Percentiles rank a stretch among this genome's conserved stretches.
Evolutionary conservation across 2,797 vertebrate species (phyloP).

Genomic region (Onychomys leucogaster): DNA sequence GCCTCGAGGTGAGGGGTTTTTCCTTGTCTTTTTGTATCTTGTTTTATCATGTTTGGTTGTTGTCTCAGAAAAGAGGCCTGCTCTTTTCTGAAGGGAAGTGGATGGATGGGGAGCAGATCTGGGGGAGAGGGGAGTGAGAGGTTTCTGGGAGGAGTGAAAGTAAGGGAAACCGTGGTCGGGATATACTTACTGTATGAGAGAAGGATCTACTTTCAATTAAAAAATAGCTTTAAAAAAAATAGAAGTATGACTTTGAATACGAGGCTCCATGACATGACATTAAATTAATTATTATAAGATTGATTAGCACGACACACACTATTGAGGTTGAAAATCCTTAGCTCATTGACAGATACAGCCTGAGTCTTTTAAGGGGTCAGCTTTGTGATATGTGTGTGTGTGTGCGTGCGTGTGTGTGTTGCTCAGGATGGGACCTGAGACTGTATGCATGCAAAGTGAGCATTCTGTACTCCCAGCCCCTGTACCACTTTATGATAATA

Average conservation of each 20-base stretch:
- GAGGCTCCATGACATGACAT: background rate
- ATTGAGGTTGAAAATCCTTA: constrained; percentile 12
- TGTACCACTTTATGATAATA: background rate
- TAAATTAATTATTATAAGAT: constrained; percentile 44
- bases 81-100: background rate
- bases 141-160: background rate
- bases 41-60: background rate
- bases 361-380: constrained; percentile 11
- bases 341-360: constrained; percentile 30
- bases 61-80: background rate
- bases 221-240: background rate
- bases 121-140: background rate
- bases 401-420: background rate
- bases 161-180: too few species aligned
- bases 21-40: background rate
- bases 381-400: background rate
- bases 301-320: background rate
- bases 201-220: background rate
- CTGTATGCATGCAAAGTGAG: background rate
- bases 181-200: background rate
- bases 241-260: background rate
- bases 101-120: background rate
- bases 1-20: background rate
- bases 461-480: background rate
- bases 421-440: background rate